phyloP scores from a whole-genome alignment of 92 coral and sea anemone genomes.

The Paramuricea clavata region DNA sequence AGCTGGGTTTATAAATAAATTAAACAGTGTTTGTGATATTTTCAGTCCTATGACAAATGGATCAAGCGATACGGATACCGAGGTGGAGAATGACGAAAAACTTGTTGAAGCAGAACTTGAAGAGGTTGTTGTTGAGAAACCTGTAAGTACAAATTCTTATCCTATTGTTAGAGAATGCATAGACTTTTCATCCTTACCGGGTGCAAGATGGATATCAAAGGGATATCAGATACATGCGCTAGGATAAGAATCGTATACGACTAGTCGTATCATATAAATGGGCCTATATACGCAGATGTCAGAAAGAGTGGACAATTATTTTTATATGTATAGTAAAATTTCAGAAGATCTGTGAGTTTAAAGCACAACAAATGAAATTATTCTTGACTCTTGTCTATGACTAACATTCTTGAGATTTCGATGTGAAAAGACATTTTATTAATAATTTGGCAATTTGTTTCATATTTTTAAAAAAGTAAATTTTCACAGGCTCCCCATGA shows the following conservation, averaged over 20 bases:
- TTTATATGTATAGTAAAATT: no score
- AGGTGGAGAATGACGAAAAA: slow-evolving; percentile 46
- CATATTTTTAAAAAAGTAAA: background rate
- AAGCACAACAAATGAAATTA: no score
- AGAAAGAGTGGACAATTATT: no score
- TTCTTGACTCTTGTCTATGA: no score
- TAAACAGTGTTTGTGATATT: background rate
- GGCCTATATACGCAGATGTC: no score
- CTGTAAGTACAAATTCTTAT: slow-evolving; percentile 30
- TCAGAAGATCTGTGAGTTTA: background rate
- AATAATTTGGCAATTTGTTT: background rate
- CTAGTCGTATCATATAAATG: no score
- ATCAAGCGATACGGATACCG: slow-evolving; percentile 53
- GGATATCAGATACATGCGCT: no score
- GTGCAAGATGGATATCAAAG: no score
- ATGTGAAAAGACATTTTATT: background rate
- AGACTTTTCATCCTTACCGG: background rate
- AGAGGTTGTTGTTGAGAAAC: slow-evolving; percentile 61
- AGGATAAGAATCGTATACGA: no score
- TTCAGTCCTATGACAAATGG: slow-evolving; percentile 42
- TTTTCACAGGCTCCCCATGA: slow-evolving; percentile 15
- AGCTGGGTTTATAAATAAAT: background rate
- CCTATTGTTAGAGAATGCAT: background rate
- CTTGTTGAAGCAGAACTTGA: slow-evolving; percentile 54
- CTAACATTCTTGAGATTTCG: no score